These are phyloP conservation scores for Peromyscus attwateri DNA, from an alignment of 2,797 vertebrate genomes.

Conservation along the genomic window DNA sequence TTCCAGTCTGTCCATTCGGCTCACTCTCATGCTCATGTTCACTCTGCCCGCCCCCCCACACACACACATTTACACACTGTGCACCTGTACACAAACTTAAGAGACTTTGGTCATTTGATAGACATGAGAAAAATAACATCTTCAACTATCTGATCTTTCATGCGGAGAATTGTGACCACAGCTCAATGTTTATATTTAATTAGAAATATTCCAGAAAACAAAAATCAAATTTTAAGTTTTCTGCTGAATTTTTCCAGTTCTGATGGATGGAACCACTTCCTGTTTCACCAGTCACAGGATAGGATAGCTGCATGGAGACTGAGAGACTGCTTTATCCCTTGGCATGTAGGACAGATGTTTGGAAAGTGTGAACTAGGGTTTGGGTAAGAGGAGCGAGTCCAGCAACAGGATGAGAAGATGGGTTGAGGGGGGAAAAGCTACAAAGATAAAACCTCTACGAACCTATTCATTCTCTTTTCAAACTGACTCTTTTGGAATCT, in stretches of 20 bases:
- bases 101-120: background rate
- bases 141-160: background rate
- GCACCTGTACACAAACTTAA: background rate
- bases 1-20: background rate
- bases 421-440: background rate
- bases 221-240: background rate
- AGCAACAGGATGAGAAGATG: background rate
- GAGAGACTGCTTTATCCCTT: background rate
- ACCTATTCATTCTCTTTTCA: background rate
- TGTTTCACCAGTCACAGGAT: background rate
- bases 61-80: background rate
- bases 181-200: background rate
- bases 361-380: background rate
- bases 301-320: background rate
- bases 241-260: background rate
- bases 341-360: background rate
- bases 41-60: background rate
- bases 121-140: background rate
- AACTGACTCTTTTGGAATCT: background rate
- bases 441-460: background rate
- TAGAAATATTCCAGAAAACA: background rate
- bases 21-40: background rate
- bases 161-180: background rate
- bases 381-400: background rate
- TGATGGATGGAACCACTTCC: background rate